These are phyloP conservation scores for Bubalus kerabau DNA, from an alignment of 2,113 vertebrate species.

Conservation along the genomic window DNA sequence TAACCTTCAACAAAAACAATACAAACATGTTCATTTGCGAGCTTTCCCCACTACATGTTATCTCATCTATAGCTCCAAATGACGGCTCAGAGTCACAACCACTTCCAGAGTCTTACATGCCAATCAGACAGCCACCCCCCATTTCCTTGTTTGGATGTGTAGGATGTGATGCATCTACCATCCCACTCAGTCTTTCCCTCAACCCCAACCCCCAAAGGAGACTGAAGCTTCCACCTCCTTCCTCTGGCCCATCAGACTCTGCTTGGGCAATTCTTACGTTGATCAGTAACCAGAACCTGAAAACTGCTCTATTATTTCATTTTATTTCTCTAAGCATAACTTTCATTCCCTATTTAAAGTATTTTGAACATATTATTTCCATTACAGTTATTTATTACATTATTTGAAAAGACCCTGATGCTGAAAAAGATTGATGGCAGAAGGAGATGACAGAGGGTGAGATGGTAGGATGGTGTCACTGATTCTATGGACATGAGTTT, in stretches of 20 bases:
- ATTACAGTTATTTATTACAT: background rate
- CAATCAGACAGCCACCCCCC: background rate
- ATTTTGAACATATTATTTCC: background rate
- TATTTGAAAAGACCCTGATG: background rate
- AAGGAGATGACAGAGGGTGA: background rate
- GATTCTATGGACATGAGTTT: background rate
- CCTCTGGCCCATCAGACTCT: background rate
- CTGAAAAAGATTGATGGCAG: background rate
- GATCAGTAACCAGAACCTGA: background rate
- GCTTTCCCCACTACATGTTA: background rate
- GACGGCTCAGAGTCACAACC: background rate
- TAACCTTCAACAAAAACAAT: background rate
- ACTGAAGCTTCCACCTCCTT: background rate
- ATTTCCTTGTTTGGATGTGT: background rate
- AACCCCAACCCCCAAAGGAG: background rate
- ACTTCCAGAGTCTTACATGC: background rate
- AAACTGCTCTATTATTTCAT: background rate
- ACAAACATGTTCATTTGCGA: background rate
- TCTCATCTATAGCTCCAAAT: background rate
- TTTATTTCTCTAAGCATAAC: background rate
- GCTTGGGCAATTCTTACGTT: background rate
- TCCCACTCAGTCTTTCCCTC: background rate
- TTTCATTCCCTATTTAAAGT: background rate
- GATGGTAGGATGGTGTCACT: background rate
- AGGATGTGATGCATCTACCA: background rate